Conservation (phyloP, 2,888 invertebrate genomes). For the Phengaris arion region DNA sequence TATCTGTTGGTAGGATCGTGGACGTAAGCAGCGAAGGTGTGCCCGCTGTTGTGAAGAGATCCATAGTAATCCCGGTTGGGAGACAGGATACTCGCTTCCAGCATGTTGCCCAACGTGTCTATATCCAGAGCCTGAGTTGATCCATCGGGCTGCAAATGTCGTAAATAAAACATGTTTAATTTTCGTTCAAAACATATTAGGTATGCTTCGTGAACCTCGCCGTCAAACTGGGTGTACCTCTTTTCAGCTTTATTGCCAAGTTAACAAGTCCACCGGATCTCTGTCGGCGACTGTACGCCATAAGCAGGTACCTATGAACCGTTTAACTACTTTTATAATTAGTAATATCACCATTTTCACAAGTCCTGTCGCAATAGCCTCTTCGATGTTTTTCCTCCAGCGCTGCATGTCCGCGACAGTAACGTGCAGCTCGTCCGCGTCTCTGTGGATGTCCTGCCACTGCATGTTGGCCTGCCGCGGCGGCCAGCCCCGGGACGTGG, state of each 20-base stretch:
- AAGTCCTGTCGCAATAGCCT: conserved; percentile 85
- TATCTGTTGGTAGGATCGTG: conserved; percentile 87
- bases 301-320: no score
- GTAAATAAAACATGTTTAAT: background rate
- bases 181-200: no score
- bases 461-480: conserved; percentile 81
- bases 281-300: no score
- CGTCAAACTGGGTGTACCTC: no score
- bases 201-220: no score
- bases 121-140: conserved; percentile 76
- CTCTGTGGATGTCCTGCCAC: conserved; percentile 83
- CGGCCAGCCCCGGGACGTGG: conserved; percentile 85
- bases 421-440: conserved; percentile 79
- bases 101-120: conserved; percentile 85
- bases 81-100: conserved; percentile 84
- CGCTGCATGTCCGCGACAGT: conserved; percentile 84
- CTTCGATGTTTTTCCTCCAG: conserved; percentile 86
- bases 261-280: no score
- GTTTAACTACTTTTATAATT: background rate
- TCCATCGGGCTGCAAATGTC: conserved; percentile 67
- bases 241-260: no score
- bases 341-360: conserved; percentile 70
- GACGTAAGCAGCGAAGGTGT: conserved; percentile 83
- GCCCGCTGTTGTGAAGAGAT: conserved; percentile 86
- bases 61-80: conserved; percentile 84